A percentile compares a stretch with the other conserved stretches of the same genome.
These are phyloP conservation scores for Ooceraea biroi DNA, from an alignment of 1,140 invertebrate genomes.

Conservation along the genomic window DNA sequence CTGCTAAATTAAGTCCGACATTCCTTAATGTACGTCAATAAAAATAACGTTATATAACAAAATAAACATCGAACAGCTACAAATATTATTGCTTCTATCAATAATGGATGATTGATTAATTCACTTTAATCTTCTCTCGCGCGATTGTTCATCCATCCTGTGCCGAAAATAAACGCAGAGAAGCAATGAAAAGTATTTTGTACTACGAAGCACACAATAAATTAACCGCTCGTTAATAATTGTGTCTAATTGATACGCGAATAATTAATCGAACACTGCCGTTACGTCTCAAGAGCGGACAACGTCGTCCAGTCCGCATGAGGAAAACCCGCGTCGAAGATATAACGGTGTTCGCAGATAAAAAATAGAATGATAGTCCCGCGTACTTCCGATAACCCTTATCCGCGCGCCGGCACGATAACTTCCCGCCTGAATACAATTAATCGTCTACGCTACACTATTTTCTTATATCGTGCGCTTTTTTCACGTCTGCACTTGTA, in stretches of 20 bases:
- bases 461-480: conserved; percentile 55
- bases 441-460: conserved; percentile 56
- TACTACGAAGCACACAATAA: not conserved
- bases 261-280: not conserved
- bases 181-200: not conserved
- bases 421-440: conserved; percentile 62
- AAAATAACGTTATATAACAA: not conserved
- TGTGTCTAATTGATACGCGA: not conserved
- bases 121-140: not conserved
- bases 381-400: conserved; percentile 64
- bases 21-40: not conserved
- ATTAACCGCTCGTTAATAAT: conserved; percentile 3
- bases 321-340: conserved; percentile 43
- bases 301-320: not conserved
- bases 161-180: not conserved
- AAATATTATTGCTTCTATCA: not conserved
- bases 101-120: not conserved
- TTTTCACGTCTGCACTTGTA: conserved; percentile 66
- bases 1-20: not conserved
- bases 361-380: conserved; percentile 54
- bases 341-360: conserved; percentile 18
- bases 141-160: not conserved
- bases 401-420: conserved; percentile 59
- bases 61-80: too few relatives aligned
- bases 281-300: not conserved